Evolutionary conservation across 2,113 vertebrate genomes (phyloP).

Genomic region (Callopanchax toddi): DNA sequence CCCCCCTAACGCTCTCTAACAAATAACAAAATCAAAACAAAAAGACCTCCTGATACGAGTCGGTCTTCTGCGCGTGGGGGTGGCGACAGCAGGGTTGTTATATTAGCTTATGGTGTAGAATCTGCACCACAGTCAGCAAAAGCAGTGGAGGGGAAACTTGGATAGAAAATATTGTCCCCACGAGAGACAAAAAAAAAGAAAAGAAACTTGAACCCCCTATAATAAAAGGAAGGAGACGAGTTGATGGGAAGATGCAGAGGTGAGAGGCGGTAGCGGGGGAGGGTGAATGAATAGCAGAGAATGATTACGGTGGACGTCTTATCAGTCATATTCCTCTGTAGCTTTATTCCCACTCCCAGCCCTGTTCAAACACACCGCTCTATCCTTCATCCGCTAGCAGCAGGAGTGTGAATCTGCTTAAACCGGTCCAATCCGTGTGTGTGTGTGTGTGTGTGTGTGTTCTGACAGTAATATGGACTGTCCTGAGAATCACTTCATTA

Average conservation of each 20-base stretch:
- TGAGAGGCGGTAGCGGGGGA: slow-evolving; percentile 27
- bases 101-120: slow-evolving; percentile 50
- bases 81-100: slow-evolving; percentile 26
- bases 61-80: background rate
- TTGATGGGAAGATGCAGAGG: slow-evolving; percentile 51
- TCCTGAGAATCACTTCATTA: slow-evolving; percentile 61
- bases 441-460: slow-evolving; percentile 13
- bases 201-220: slow-evolving; percentile 14
- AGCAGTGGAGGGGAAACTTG: slow-evolving; percentile 40
- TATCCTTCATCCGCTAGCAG: slow-evolving; percentile 38
- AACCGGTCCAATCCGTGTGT: background rate
- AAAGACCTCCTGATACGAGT: too few species aligned
- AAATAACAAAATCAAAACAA: too few species aligned
- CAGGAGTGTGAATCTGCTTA: slow-evolving; percentile 4
- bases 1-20: too few species aligned
- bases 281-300: slow-evolving; percentile 43
- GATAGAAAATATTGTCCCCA: slow-evolving; percentile 38
- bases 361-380: slow-evolving; percentile 25
- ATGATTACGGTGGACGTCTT: slow-evolving; percentile 51
- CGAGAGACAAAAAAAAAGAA: slow-evolving; percentile 27
- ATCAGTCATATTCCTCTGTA: slow-evolving; percentile 57
- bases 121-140: slow-evolving; percentile 49
- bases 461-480: slow-evolving; percentile 56
- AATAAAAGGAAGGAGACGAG: slow-evolving; percentile 50
- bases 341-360: slow-evolving; percentile 38